Evolutionary conservation across 2,888 invertebrate genomes (phyloP), one percentile per base, ranked within the genome.

Genomic region (Diploptera punctata): DNA sequence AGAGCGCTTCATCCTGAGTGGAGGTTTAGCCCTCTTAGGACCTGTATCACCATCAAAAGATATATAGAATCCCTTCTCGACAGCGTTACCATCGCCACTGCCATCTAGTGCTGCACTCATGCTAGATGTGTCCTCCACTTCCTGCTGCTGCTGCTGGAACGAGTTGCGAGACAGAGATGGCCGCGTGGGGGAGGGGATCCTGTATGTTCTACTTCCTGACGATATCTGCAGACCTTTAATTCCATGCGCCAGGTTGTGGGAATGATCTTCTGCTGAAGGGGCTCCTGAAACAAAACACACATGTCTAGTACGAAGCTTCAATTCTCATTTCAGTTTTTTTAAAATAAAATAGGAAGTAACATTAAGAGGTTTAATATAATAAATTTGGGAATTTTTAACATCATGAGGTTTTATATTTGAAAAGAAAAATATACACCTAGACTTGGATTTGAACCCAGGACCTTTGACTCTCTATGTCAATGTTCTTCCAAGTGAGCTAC

Each of bases 31-130:
- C 79, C 95, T 87, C 81, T 93, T 94, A 18, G 95, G 95, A 78
- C 91, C 79, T 18, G 81, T 91, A 72, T 94, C 94, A 81, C 93
- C 91, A 81, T 96, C 96, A 81, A 98, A 96, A 67, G 95, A 94
- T 80, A 98, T 95, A 83, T 97, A 97, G 84, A 98, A 98, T 33
- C 94, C 94, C 82, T 94, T 93, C 81, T 94, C 93, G 13, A 75
- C 76, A 31, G 77, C 77, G 3, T 76, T 77, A 44, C 74, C 77
- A 57, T 31, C 77, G 69, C 26, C 44, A 84, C 81, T 33, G 83
- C 80, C n/a, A 79, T 75, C 79, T 84, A 77, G 47, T 26, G 60
- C 49, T 26, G 68, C 47, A 38, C 29, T 7, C 5, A 10, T 10
- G 10, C 10, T 33, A 10, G 5, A 7, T 33, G 10, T 33, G 5